phyloP scores from a whole-genome alignment of 2,797 vertebrate genomes.

The Borostomias antarcticus region DNA sequence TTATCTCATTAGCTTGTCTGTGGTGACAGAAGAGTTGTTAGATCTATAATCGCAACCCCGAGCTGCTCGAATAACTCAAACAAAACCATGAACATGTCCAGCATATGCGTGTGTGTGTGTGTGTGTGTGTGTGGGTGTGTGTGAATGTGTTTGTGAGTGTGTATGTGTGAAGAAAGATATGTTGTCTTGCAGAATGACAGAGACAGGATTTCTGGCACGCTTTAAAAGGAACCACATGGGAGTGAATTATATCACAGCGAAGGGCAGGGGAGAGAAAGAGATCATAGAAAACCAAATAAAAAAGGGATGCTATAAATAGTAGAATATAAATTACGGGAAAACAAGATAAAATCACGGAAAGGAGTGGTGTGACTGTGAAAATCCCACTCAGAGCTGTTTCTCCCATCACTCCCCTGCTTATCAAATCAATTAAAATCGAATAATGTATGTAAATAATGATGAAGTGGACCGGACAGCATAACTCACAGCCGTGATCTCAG shows the following conservation, averaged over 20 bases:
- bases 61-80: neutral
- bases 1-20: conserved; percentile 21
- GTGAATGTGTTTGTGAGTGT: neutral
- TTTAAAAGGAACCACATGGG: conserved; percentile 35
- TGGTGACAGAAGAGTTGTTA: conserved; percentile 1
- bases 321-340: neutral
- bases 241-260: neutral
- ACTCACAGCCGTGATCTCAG: neutral
- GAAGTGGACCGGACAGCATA: neutral
- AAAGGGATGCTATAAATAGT: conserved; percentile 3
- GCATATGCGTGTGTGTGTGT: neutral
- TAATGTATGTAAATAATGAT: neutral
- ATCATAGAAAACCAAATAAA: conserved; percentile 24
- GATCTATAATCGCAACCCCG: neutral
- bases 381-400: neutral
- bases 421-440: neutral
- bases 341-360: neutral
- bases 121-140: conserved; percentile 20
- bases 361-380: neutral
- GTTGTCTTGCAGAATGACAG: conserved; percentile 23
- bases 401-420: neutral
- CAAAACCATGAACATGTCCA: conserved; percentile 10
- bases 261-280: conserved; percentile 19
- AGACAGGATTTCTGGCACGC: conserved; percentile 50
- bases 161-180: neutral